phyloP scores from a whole-genome alignment of 2,113 vertebrate genomes.

The Ailurus styani region DNA sequence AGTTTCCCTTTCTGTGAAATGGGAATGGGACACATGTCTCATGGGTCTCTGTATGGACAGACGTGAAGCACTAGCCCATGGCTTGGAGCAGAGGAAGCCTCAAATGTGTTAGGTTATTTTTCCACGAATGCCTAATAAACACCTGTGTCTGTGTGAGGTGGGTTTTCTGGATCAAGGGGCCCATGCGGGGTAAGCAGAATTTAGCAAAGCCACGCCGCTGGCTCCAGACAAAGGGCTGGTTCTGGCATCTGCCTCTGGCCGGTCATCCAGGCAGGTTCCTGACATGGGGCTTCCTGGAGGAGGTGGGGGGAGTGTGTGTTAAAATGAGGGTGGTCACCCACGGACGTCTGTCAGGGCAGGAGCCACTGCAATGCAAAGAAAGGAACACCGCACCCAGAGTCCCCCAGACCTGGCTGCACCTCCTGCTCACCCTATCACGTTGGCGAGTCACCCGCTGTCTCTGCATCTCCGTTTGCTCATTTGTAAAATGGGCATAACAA shows the following conservation, averaged over 20 bases:
- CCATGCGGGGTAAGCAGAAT: not conserved
- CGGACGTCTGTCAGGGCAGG: not conserved
- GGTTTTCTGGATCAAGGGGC: not conserved
- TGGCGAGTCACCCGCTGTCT: not conserved
- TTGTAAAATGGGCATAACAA: not conserved
- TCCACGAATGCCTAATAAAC: not conserved
- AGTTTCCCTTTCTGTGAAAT: not conserved
- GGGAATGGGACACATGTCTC: not conserved
- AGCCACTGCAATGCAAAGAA: not conserved
- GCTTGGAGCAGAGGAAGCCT: not conserved
- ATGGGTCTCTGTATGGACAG: accelerated
- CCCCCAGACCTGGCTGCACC: not conserved
- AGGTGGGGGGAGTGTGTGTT: not conserved
- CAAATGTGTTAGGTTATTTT: not conserved
- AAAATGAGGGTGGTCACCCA: not conserved
- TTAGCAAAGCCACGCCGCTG: not conserved
- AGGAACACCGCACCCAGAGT: not conserved
- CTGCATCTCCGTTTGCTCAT: not conserved
- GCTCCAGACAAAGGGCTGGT: not conserved
- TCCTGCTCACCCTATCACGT: accelerated
- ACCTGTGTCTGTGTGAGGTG: too few relatives aligned
- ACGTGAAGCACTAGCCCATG: accelerated
- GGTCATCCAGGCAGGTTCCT: not conserved
- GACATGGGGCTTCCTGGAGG: not conserved
- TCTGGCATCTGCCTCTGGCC: not conserved